Evolutionary conservation across 2,888 invertebrate genomes (phyloP), one percentile per base, ranked within the genome.

Genomic region (Volucella inflata): DNA sequence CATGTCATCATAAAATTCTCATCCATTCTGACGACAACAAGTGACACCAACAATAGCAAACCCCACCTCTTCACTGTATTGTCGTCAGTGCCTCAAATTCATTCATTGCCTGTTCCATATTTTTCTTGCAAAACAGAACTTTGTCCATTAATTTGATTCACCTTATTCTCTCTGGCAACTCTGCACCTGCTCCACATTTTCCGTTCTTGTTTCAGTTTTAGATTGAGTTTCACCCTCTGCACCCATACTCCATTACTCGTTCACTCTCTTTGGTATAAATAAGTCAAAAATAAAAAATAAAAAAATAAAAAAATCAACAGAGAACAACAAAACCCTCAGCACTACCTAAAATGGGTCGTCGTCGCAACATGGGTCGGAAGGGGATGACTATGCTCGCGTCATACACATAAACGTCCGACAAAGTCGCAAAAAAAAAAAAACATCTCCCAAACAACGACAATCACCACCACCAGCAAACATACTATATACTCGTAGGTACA

Each of bases 181-280:
- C 85, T 85, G 72, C 76, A 81, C 76, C 85, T 84, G 80, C 85
- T 76, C 72, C 65, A 70, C 48, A 80, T 85, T 76, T 72, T 17
- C 62, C 21, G 30, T 50, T 50, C 38, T 21, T 11, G n/a, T 21
- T 38, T 11, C 44, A 30, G 6, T 30, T 30, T 14, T 40, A 60
- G 30, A 30, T 30, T 0, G 30, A 30, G 30, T 30, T 6, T 30
- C 42, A 4, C 9, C 50, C 6, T 8, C 12, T 44, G 59, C 38
- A 12, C 40, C 30, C 12, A n/a, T n/a, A n/a, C 16, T 10, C 21
- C 8, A 36, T 16, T 30, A 8, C 17, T 16, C 16, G 30, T 3
- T 64, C n/a, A 48, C 50, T 65, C 55, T 48, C 79, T 65, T 71
- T 60, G 12, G 71, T 72, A 72, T 81, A 77, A 85, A 85, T 81